Conservation (phyloP, 2,888 invertebrate genomes). For the Arrhopalites spinosus region DNA sequence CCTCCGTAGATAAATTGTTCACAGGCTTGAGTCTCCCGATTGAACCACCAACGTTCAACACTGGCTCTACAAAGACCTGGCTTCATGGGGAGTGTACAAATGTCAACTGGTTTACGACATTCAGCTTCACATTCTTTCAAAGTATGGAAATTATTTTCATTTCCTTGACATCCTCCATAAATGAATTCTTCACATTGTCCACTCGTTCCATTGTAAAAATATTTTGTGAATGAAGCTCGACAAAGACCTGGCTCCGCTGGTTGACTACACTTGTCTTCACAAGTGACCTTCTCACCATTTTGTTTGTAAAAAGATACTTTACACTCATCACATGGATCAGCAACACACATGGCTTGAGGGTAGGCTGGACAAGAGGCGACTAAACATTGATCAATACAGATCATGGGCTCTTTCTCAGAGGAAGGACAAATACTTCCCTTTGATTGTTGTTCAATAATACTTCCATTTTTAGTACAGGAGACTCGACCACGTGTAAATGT, state of each 20-base stretch:
- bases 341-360: conserved; percentile 58
- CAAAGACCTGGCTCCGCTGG: conserved; percentile 54
- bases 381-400: conserved; percentile 58
- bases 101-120: conserved; percentile 66
- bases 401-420: conserved; percentile 54
- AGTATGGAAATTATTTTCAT: conserved; percentile 60
- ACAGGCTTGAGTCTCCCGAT: conserved; percentile 77
- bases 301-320: conserved; percentile 57
- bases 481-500: conserved; percentile 78
- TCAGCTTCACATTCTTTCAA: conserved; percentile 58
- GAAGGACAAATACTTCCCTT: conserved; percentile 57
- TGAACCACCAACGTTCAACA: conserved; percentile 73
- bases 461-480: conserved; percentile 64
- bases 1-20: conserved; percentile 71
- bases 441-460: conserved; percentile 55
- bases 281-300: conserved; percentile 56
- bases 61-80: conserved; percentile 64
- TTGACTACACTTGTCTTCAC: conserved; percentile 57
- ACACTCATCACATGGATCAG: conserved; percentile 59
- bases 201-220: conserved; percentile 58
- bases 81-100: conserved; percentile 77
- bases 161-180: conserved; percentile 61
- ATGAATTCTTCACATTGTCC: conserved; percentile 59
- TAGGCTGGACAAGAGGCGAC: conserved; percentile 57
- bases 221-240: conserved; percentile 56